phyloP scores from a whole-genome alignment of 2,888 invertebrate genomes.

The Silvanus unidentatus region DNA sequence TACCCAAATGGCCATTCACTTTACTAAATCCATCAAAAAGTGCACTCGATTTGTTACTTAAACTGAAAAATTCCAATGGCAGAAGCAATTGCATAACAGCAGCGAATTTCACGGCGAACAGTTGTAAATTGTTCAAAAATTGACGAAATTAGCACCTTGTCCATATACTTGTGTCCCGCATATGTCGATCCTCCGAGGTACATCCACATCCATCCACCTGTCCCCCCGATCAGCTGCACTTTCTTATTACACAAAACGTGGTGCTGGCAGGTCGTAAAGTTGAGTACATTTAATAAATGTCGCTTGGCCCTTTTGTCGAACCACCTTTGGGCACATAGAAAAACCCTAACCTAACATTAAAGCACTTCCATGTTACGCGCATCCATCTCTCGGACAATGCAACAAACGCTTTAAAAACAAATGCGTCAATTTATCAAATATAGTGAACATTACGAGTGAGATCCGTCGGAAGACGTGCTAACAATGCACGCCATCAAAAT shows the following conservation, averaged over 20 bases:
- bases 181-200: conserved; percentile 12
- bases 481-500: conserved; percentile 19
- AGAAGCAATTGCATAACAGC: conserved; percentile 14
- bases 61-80: background rate
- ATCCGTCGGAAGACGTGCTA: conserved; percentile 10
- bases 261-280: background rate
- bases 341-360: no score
- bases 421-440: conserved; percentile 12
- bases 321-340: no score
- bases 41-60: no score
- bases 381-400: conserved; percentile 7
- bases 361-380: no score
- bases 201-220: conserved; percentile 9
- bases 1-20: no score
- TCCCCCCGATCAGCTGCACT: conserved; percentile 13
- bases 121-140: conserved; percentile 26
- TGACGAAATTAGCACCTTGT: conserved; percentile 29
- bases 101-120: conserved; percentile 12
- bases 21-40: no score
- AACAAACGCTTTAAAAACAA: conserved; percentile 13
- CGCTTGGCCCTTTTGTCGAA: background rate
- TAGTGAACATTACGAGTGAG: conserved; percentile 7
- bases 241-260: conserved; percentile 3
- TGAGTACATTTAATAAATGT: conserved; percentile 6
- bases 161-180: conserved; percentile 18